Evolutionary conservation across 2,113 vertebrate genomes (phyloP).

Genomic region (Agapornis roseicollis): DNA sequence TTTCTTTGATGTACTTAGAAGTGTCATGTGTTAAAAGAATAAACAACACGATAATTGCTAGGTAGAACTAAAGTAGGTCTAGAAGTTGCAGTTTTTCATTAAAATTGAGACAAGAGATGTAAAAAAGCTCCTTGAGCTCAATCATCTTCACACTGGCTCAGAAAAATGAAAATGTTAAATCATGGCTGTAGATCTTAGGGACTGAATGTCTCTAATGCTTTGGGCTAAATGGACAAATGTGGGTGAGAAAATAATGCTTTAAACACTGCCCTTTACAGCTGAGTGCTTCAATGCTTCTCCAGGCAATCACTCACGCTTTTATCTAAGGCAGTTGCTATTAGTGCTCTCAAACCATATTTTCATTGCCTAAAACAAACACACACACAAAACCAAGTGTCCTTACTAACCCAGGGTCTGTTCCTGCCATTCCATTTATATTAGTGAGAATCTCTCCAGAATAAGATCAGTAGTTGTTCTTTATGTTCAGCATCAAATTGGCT

Average conservation of each 20-base stretch:
- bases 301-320: neutral
- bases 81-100: slow-evolving; percentile 16
- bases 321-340: neutral
- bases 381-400: neutral
- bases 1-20: slow-evolving; percentile 43
- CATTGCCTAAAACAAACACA: neutral
- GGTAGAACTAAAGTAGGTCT: slow-evolving; percentile 37
- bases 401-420: neutral
- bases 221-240: neutral
- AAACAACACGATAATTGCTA: slow-evolving; percentile 13
- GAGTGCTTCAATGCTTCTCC: neutral
- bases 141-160: neutral
- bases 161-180: slow-evolving; percentile 6
- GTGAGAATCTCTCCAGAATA: neutral
- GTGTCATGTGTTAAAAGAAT: slow-evolving; percentile 39
- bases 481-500: neutral
- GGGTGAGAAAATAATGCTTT: slow-evolving; percentile 6
- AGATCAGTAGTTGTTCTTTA: neutral
- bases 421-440: neutral
- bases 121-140: slow-evolving; percentile 23
- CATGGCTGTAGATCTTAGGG: neutral
- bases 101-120: slow-evolving; percentile 28
- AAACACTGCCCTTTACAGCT: slow-evolving; percentile 21
- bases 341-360: neutral
- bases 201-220: neutral